These are phyloP conservation scores for Drosophila novamexicana DNA, from an alignment of 1,140 invertebrate species.

Conservation along the genomic window DNA sequence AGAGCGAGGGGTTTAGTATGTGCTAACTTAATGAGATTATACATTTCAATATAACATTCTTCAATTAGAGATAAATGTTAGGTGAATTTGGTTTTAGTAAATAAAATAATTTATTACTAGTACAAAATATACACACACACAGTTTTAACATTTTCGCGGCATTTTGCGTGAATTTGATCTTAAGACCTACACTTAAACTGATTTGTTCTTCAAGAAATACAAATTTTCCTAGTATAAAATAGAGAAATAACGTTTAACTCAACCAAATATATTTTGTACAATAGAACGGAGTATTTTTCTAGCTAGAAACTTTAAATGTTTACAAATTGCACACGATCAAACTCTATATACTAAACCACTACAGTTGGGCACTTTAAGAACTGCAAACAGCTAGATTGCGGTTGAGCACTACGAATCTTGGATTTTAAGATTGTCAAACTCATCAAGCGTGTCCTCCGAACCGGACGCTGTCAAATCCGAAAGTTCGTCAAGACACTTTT, in stretches of 20 bases:
- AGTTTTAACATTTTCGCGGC: slow-evolving; percentile 34
- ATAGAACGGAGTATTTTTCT: slow-evolving; percentile 66
- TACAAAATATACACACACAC: slow-evolving; percentile 43
- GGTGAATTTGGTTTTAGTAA: slow-evolving; percentile 46
- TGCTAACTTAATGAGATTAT: too few species aligned
- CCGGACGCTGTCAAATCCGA: slow-evolving; percentile 93
- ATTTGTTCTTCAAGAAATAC: slow-evolving; percentile 60
- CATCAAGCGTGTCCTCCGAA: slow-evolving; percentile 92
- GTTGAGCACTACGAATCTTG: slow-evolving; percentile 58
- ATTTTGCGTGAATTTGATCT: slow-evolving; percentile 42
- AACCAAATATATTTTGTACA: slow-evolving; percentile 66
- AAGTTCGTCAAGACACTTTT: slow-evolving; percentile 94
- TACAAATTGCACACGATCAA: slow-evolving; percentile 65
- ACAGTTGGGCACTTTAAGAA: background rate
- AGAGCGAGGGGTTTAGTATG: too few species aligned
- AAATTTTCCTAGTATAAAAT: slow-evolving; percentile 66
- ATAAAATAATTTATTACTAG: slow-evolving; percentile 66
- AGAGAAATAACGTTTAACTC: slow-evolving; percentile 68
- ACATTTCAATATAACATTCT: too few species aligned
- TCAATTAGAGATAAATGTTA: too few species aligned
- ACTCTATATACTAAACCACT: slow-evolving; percentile 46
- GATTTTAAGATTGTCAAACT: slow-evolving; percentile 86
- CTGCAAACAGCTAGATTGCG: slow-evolving; percentile 14
- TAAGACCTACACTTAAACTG: slow-evolving; percentile 54
- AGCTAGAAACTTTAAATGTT: slow-evolving; percentile 30